Evolutionary conservation across 2,797 vertebrate genomes (phyloP), one percentile per base, ranked within the genome.

Genomic region (Lacerta bilineata): DNA sequence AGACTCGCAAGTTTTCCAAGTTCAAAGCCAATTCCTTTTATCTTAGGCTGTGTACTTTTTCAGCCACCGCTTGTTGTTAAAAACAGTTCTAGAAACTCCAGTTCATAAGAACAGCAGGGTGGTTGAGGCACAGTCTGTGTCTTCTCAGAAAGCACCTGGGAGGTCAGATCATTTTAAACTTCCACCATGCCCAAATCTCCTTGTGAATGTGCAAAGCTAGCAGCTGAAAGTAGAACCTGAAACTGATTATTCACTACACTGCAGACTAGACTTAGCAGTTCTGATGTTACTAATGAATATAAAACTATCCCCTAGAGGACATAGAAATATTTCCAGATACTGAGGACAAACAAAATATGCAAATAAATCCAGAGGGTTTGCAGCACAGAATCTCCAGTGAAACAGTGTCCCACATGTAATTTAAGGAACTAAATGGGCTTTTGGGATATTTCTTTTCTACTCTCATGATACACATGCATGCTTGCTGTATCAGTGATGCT

Each of bases 251-350:
- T 4, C 59, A 20, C 78, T 36, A 64, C 59, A 39, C 5, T 39
- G 17, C 50, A 33, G 25, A 79, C 29, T 55, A 3, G 66, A 90
- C 82, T 81, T 78, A 43, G 87, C 84, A 69, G 90, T 84, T 88
- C 90, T 89, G 88, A 74, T 85, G 27, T 43, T 91, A 80, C 69
- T 91, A 87, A 90, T 86, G 85, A 72, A 64, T 83, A 79, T 61
- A 86, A 77, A 83, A 55, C 74, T 29, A 46, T 79, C 13, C 43
- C 72, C 71, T 86, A 50, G 41, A 66, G 29, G 68, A 83, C 83
- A 71, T 2, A 82, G 88, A 90, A 55, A 10, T 8, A 10, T 29
- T 89, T 90, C 76, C 86, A 83, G 91, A 91, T 23, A 68, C 76
- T 77, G 77, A 33, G n/a, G 13, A 36, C 33, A 41, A 29, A 50